Base-by-base conservation (phyloP, 2,113 vertebrate species). In the Felis chaus region DNA sequence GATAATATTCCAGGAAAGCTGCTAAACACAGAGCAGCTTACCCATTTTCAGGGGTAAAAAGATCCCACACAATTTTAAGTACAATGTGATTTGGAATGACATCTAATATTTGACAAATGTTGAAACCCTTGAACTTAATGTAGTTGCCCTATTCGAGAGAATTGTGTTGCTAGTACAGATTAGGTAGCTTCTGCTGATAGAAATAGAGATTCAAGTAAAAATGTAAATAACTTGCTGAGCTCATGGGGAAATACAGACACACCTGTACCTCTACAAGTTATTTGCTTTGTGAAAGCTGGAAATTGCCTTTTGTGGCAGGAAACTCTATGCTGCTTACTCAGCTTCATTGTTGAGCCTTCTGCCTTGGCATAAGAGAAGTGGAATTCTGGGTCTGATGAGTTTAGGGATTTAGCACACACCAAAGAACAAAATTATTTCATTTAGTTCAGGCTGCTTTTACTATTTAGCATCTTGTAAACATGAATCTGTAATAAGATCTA, bases 271-370 rank as follows among this genome's bases (percentile, higher is more conserved):
- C 9, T 82, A 29, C 31, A 95, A 94, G 87, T 0, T 80, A 84
- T 88, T 94, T 97, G 39, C 19, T 95, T 91, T 94, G 6, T 41
- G 18, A 80, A 41, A 94, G 31, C 13, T 0, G 23, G 23, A 84
- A 94, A 95, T 95, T 96, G 3, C 23, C 36, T 93, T 80, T 85
- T 88, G n/a, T 88, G 76, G 93, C n/a, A 91, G 48, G 53, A 94
- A 94, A 55, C 4, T 23, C 31, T 48, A 87, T 41, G 23, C 2
- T 12, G 11, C 74, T 90, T 95, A 39, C 25, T 95, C 48, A 94
- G 25, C 18, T 89, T 84, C 53, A 45, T 11, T 15, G 6, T 23
- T 80, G 33, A 94, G 39, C 4, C 41, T 95, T 94, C 53, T 63
- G 15, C 5, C 13, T 94, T 95, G 68, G 16, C 50, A 87, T 21